phyloP scores from a whole-genome alignment of 2,888 invertebrate species.

The Aquatica leii region DNA sequence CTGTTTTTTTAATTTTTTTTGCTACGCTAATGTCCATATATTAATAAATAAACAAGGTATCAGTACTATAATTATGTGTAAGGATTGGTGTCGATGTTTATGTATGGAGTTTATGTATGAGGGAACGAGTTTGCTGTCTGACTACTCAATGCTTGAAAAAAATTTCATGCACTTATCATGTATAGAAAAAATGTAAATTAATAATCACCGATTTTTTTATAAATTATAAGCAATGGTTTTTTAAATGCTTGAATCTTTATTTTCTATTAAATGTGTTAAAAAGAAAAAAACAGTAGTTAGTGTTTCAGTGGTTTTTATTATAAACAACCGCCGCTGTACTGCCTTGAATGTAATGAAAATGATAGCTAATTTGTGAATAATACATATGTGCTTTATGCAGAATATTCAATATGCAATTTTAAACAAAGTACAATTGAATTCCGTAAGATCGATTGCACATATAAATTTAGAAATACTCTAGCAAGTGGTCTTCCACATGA shows the following conservation, averaged over 20 bases:
- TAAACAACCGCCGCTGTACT: constrained; percentile 50
- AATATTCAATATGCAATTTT: constrained; percentile 29
- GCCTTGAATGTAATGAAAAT: constrained; percentile 48
- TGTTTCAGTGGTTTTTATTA: constrained; percentile 23
- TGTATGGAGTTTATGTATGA: constrained; percentile 6
- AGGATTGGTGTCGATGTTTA: constrained; percentile 6
- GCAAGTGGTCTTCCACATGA: too few relatives aligned
- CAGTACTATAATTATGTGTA: constrained; percentile 3
- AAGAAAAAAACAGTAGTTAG: constrained; percentile 9
- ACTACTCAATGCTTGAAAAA: constrained; percentile 23
- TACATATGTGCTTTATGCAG: constrained; percentile 52
- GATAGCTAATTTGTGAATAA: constrained; percentile 40
- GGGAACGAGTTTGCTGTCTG: not conserved
- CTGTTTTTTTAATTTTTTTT: constrained; percentile 6
- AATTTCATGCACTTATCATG: constrained; percentile 29
- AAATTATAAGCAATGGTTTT: not conserved
- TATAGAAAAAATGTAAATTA: constrained; percentile 22
- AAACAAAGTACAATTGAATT: constrained; percentile 21
- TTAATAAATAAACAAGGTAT: constrained; percentile 6
- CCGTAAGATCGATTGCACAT: constrained; percentile 11
- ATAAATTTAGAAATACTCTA: too few relatives aligned
- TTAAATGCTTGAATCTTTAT: constrained; percentile 8
- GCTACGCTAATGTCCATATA: constrained; percentile 3
- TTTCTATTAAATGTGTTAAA: not conserved
- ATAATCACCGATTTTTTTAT: constrained; percentile 8